These are phyloP conservation scores for Augiades crinisus DNA, from an alignment of 2,888 invertebrate species.

Conservation along the genomic window DNA sequence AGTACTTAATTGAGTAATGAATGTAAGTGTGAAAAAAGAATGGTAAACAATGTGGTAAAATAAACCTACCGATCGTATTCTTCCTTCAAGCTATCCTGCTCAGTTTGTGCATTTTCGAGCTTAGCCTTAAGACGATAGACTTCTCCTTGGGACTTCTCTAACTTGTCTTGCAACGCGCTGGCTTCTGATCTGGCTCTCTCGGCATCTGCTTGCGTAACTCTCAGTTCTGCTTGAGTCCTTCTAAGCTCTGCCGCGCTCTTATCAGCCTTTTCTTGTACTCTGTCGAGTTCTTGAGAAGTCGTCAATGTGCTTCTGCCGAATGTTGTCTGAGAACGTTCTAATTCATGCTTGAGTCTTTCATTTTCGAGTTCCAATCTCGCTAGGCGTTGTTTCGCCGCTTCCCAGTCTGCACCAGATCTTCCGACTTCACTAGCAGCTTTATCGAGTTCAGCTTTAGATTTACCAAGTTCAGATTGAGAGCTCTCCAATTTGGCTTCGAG, in stretches of 20 bases:
- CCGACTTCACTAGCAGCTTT: conserved; percentile 95
- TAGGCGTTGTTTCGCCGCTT: conserved; percentile 90
- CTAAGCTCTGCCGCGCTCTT: conserved; percentile 91
- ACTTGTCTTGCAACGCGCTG: conserved; percentile 92
- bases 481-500: conserved; percentile 95
- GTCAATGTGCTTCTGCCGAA: conserved; percentile 91
- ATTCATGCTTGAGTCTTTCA: conserved; percentile 91
- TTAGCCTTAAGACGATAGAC: conserved; percentile 96
- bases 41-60: no score
- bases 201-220: conserved; percentile 95
- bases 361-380: conserved; percentile 94
- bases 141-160: conserved; percentile 97
- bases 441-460: conserved; percentile 96
- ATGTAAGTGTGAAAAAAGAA: no score
- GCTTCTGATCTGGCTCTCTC: conserved; percentile 93
- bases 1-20: neutral
- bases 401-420: conserved; percentile 94
- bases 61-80: conserved; percentile 90
- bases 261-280: conserved; percentile 92
- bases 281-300: conserved; percentile 91
- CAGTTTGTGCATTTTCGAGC: conserved; percentile 96
- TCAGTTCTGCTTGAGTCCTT: conserved; percentile 93
- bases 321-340: conserved; percentile 91
- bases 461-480: conserved; percentile 95
- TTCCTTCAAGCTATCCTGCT: conserved; percentile 95